Evolutionary conservation across 2,888 invertebrate species (phyloP).

Genomic region (Macaria liturata): DNA sequence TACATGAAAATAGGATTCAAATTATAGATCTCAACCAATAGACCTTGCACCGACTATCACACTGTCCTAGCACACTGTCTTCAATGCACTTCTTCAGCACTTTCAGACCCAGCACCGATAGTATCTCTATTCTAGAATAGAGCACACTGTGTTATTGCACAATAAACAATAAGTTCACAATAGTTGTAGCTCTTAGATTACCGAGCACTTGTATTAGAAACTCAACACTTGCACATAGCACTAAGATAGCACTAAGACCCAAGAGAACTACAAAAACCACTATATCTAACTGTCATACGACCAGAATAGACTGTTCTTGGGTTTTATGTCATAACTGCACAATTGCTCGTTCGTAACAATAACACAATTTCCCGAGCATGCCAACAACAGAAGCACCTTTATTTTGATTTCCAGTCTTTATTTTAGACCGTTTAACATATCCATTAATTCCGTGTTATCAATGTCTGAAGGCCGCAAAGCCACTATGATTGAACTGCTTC

Average conservation of each 20-base stretch:
- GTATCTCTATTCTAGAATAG: conserved; percentile 75
- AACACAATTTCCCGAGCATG: conserved; percentile 45
- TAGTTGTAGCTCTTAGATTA: conserved; percentile 70
- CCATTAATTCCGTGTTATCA: conserved; percentile 42
- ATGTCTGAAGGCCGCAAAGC: conserved; percentile 51
- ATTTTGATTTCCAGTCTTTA: conserved; percentile 31
- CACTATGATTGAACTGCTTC: conserved; percentile 53
- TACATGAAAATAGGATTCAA: background rate
- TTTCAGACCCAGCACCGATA: conserved; percentile 63
- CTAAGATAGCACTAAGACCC: conserved; percentile 50
- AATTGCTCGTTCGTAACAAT: conserved; percentile 30
- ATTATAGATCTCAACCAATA: conserved; percentile 75
- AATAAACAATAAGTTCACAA: conserved; percentile 68
- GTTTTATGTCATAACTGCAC: conserved; percentile 42
- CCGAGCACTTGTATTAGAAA: conserved; percentile 66
- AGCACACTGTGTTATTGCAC: conserved; percentile 70
- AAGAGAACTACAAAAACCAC: conserved; percentile 55
- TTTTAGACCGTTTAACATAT: conserved; percentile 39
- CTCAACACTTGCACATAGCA: conserved; percentile 60
- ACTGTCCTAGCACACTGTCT: conserved; percentile 76
- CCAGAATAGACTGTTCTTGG: conserved; percentile 44
- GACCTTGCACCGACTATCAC: conserved; percentile 75
- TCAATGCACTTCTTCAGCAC: conserved; percentile 74
- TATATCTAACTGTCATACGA: conserved; percentile 24
- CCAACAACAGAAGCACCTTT: conserved; percentile 42